Conservation (phyloP, 2,113 vertebrate species). For the Leucopsar rothschildi region DNA sequence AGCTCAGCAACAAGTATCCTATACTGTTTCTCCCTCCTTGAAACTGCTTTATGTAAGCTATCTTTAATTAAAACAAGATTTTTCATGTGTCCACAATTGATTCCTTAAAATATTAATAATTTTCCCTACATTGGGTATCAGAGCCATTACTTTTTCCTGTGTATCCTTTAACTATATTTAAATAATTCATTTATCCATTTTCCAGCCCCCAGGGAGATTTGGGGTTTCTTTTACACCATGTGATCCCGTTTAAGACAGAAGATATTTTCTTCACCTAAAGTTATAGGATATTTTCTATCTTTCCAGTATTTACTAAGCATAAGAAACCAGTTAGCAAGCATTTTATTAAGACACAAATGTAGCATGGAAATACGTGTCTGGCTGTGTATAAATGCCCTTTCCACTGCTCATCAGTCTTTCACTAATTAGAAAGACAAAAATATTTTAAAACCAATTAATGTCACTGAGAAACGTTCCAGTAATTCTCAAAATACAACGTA, state of each 20-base stretch:
- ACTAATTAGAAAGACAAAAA: slow-evolving; percentile 58
- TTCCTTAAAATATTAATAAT: slow-evolving; percentile 64
- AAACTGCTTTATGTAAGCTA: background rate
- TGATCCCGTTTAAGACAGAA: background rate
- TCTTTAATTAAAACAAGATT: slow-evolving; percentile 51
- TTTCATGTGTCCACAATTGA: slow-evolving; percentile 31
- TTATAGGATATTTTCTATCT: background rate
- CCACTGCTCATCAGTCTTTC: slow-evolving; percentile 26
- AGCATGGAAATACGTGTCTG: slow-evolving; percentile 20
- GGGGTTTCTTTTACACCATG: background rate
- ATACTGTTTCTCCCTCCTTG: background rate
- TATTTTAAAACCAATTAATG: slow-evolving; percentile 55
- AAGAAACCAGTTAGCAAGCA: slow-evolving; percentile 2
- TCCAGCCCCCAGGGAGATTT: background rate
- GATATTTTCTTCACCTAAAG: background rate
- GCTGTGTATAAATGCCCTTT: slow-evolving; percentile 31
- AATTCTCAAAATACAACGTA: slow-evolving; percentile 44
- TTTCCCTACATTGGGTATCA: slow-evolving; percentile 12
- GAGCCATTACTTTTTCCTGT: slow-evolving; percentile 43
- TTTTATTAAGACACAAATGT: slow-evolving; percentile 34
- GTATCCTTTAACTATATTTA: slow-evolving; percentile 53
- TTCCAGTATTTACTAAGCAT: background rate
- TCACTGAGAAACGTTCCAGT: slow-evolving; percentile 38
- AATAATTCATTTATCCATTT: slow-evolving; percentile 64
- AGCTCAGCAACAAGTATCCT: background rate